Evolutionary conservation across 2,888 invertebrate genomes (phyloP).

Genomic region (Papilio demoleus): DNA sequence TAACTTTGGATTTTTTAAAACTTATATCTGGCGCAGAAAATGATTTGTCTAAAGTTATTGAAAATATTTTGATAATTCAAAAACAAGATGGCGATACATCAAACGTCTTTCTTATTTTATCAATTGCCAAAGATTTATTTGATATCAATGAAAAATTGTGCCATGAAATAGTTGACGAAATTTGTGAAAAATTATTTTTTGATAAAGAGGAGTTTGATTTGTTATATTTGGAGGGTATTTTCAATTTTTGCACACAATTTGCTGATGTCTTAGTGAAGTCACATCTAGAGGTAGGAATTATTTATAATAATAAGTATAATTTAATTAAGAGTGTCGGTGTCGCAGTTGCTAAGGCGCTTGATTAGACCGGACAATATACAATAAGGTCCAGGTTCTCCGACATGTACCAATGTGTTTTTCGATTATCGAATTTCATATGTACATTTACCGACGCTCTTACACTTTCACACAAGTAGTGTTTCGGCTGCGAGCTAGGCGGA

Average conservation of each 20-base stretch:
- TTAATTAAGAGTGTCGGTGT: too few species aligned
- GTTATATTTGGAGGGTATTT: slow-evolving; percentile 47
- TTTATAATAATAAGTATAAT: too few species aligned
- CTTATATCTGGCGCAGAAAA: neutral
- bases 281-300: slow-evolving; percentile 54
- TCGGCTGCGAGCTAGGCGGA: too few species aligned
- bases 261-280: slow-evolving; percentile 49
- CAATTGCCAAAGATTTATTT: slow-evolving; percentile 1
- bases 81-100: slow-evolving; percentile 10
- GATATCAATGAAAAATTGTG: too few species aligned
- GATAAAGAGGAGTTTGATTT: neutral
- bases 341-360: too few species aligned
- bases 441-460: too few species aligned
- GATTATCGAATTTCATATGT: too few species aligned
- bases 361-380: too few species aligned
- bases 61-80: slow-evolving; percentile 16
- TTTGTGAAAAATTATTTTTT: neutral
- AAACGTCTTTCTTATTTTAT: slow-evolving; percentile 12
- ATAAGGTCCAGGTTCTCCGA: too few species aligned
- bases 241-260: slow-evolving; percentile 55
- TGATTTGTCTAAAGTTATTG: neutral
- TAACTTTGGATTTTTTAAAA: slow-evolving; percentile 23
- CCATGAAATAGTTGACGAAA: too few species aligned
- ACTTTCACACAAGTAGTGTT: too few species aligned
- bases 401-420: too few species aligned